A percentile compares a stretch with the other conserved stretches of the same genome.
Evolutionary conservation across 2,797 vertebrate species (phyloP).

Genomic region (Enoplosus armatus): DNA sequence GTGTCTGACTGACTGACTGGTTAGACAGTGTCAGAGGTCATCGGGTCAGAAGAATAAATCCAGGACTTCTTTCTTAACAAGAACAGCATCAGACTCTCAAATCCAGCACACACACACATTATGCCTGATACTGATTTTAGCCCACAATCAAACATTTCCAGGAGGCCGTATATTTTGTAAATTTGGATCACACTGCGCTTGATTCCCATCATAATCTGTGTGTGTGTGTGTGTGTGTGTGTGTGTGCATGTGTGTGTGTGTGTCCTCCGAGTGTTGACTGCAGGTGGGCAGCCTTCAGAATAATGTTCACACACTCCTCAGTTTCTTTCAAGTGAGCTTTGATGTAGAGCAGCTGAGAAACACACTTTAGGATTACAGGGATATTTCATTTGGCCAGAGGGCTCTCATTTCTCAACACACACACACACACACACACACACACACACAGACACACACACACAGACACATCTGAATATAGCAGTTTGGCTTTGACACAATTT

Average conservation of each 20-base stretch:
- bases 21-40: neutral
- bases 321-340: conserved; percentile 51
- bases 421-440: conserved; percentile 17
- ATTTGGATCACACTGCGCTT: neutral
- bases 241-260: neutral
- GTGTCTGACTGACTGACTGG: neutral
- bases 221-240: neutral
- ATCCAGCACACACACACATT: neutral
- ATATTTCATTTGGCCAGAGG: conserved; percentile 25
- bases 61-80: neutral
- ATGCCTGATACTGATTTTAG: too few species aligned
- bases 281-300: conserved; percentile 49
- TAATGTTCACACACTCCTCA: conserved; percentile 43
- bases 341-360: conserved; percentile 45
- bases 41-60: neutral
- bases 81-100: neutral
- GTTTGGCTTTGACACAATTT: neutral
- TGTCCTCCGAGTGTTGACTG: neutral
- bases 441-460: conserved; percentile 4
- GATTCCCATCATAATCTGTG: neutral
- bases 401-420: conserved; percentile 6
- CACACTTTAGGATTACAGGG: conserved; percentile 31
- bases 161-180: neutral
- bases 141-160: neutral
- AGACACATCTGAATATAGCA: neutral